A percentile compares a stretch with the other conserved stretches of the same genome.
Evolutionary conservation across 2,797 vertebrate genomes (phyloP).

Genomic region (Phataginus tetradactyla): DNA sequence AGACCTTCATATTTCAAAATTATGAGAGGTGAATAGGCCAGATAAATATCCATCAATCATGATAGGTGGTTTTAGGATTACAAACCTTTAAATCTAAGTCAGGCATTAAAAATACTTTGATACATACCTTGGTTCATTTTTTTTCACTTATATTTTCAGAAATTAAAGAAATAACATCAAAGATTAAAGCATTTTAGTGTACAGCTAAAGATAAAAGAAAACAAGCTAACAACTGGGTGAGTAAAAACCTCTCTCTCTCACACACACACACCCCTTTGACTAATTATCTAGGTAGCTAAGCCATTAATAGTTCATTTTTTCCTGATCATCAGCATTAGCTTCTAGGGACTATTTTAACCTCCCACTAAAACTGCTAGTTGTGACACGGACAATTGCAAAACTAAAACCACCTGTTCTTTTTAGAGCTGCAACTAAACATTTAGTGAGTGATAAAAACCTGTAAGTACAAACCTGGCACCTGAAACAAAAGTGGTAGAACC

Average conservation of each 20-base stretch:
- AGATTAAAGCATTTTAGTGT: background rate
- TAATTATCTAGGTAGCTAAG: background rate
- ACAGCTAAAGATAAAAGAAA: background rate
- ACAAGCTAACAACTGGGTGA: background rate
- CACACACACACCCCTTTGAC: background rate
- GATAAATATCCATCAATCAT: background rate
- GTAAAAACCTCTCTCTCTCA: background rate
- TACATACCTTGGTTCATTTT: background rate
- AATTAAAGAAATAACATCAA: background rate
- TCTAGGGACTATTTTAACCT: background rate
- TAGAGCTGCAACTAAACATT: background rate
- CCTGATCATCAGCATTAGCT: background rate
- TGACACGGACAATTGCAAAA: background rate
- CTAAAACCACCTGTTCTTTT: background rate
- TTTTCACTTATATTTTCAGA: conserved; percentile 6
- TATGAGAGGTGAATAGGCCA: background rate
- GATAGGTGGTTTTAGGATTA: background rate
- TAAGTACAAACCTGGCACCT: background rate
- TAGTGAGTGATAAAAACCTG: background rate
- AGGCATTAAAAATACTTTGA: background rate
- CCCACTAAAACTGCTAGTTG: background rate
- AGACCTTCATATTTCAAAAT: conserved; percentile 19
- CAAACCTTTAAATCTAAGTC: background rate
- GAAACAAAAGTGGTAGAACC: background rate
- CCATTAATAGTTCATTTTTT: background rate